Base-by-base conservation (phyloP, 2,797 vertebrate species). In the Smutsia temminckii region DNA sequence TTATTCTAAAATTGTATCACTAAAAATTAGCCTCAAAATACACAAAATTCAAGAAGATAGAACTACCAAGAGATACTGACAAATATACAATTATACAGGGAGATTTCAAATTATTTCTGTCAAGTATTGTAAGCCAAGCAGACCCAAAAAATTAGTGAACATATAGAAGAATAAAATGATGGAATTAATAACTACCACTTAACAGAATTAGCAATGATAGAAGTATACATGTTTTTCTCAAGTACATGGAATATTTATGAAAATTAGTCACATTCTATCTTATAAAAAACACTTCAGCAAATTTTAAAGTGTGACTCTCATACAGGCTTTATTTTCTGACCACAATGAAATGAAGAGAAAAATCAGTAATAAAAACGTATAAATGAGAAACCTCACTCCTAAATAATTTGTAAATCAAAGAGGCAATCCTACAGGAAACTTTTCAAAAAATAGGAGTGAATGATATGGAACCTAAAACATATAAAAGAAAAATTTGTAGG, bases 271-370 rank as follows among this genome's bases (percentile, higher is more conserved):
- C 42, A 83, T 68, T 88, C 3, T 59, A 79, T 13, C 32, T 40
- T 83, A 32, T 85, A 89, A 91, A n/a, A 55, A 66, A 85, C 8
- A 66, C 32, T n/a, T 83, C 27, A 63, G 46, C 34, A 68, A 68
- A 90, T 85, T 69, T 81, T 80, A 61, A 81, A 68, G 34, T 86
- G 75, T 59, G 72, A 74, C 46, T 81, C 51, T 71, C 3, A 57
- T 8, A 37, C 2, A 71, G 27, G 55, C 37, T 94, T 91, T 71
- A 17, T 83, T 78, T 84, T 91, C 37, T 80, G 53, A 83, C 53
- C 69, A 88, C 69, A 57, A 42, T 77, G 29, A 84, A 92, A 63
- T 92, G 77, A 91, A 93, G 86, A 51, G 85, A 68, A 91, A 90
- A 85, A 87, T 63, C 29, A 91, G 79, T 59, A 95, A 89, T 59